phyloP scores from a whole-genome alignment of 2,888 invertebrate genomes.

The Idaea aversata region DNA sequence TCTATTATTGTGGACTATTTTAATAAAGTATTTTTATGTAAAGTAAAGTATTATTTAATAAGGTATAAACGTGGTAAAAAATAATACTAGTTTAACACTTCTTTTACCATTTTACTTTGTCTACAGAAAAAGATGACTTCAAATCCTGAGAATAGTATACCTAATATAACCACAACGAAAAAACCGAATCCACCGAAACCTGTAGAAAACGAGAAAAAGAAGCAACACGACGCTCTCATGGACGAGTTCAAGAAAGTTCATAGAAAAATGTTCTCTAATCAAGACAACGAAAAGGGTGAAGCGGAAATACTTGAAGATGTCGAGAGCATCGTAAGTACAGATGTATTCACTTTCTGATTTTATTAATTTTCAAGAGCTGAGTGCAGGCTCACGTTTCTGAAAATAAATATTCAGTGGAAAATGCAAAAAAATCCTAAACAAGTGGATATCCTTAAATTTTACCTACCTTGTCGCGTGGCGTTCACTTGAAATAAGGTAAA shows the following conservation, averaged over 20 bases:
- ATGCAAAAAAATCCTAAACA: too few species aligned
- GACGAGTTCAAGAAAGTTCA: slow-evolving; percentile 94
- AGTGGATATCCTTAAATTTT: too few species aligned
- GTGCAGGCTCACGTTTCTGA: background rate
- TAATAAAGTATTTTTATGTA: too few species aligned
- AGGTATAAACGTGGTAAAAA: background rate
- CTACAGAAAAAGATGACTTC: slow-evolving; percentile 60
- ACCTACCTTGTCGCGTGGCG: too few species aligned
- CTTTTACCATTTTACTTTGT: background rate
- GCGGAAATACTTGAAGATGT: slow-evolving; percentile 11
- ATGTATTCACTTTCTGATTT: background rate
- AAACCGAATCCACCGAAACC: slow-evolving; percentile 60
- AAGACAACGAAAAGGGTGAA: slow-evolving; percentile 36
- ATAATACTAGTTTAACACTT: slow-evolving; percentile 5
- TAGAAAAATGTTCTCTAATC: slow-evolving; percentile 89
- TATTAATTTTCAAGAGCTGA: background rate
- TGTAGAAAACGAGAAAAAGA: slow-evolving; percentile 82
- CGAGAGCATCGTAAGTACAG: slow-evolving; percentile 24
- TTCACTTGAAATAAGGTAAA: too few species aligned
- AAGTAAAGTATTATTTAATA: too few species aligned
- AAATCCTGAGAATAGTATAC: slow-evolving; percentile 41
- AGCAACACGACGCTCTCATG: slow-evolving; percentile 89
- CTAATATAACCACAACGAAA: slow-evolving; percentile 41
- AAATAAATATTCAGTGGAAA: too few species aligned
- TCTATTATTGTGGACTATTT: too few species aligned